A percentile compares a stretch with the other conserved stretches of the same genome.
These are phyloP conservation scores for Dynastes tityus DNA, from an alignment of 2,888 invertebrate species.

Conservation along the genomic window DNA sequence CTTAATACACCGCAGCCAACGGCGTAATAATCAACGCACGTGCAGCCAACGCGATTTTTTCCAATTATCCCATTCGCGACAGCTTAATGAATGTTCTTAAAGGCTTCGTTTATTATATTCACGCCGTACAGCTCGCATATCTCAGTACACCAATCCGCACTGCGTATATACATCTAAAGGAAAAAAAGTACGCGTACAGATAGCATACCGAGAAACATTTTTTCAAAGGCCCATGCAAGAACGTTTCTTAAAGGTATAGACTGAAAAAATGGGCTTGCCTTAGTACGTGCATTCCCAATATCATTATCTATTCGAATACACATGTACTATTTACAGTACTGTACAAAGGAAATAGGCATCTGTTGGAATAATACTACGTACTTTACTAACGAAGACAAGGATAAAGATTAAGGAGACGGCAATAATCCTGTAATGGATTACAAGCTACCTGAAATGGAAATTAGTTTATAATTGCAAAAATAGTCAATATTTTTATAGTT, in stretches of 20 bases:
- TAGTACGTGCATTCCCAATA: background rate
- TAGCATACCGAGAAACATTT: constrained; percentile 8
- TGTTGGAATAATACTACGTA: too few relatives aligned
- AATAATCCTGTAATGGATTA: too few relatives aligned
- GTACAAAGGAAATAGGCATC: too few relatives aligned
- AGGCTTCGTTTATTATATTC: constrained; percentile 13
- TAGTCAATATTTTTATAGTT: too few relatives aligned
- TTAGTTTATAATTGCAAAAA: too few relatives aligned
- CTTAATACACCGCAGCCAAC: too few relatives aligned
- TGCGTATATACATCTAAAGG: background rate
- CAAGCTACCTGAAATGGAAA: too few relatives aligned
- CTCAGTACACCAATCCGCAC: too few relatives aligned
- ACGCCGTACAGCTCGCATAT: background rate
- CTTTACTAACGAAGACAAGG: too few relatives aligned
- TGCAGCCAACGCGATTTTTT: background rate
- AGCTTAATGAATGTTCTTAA: constrained; percentile 6
- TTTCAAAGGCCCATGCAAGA: background rate
- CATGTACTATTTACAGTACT: too few relatives aligned
- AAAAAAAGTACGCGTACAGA: background rate
- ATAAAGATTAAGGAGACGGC: too few relatives aligned
- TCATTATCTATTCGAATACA: too few relatives aligned
- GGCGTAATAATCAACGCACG: background rate
- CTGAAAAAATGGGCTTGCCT: constrained; percentile 4
- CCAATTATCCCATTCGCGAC: background rate
- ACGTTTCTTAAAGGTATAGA: background rate